Conservation (phyloP, 2,113 vertebrate species). For the Ondatra zibethicus region DNA sequence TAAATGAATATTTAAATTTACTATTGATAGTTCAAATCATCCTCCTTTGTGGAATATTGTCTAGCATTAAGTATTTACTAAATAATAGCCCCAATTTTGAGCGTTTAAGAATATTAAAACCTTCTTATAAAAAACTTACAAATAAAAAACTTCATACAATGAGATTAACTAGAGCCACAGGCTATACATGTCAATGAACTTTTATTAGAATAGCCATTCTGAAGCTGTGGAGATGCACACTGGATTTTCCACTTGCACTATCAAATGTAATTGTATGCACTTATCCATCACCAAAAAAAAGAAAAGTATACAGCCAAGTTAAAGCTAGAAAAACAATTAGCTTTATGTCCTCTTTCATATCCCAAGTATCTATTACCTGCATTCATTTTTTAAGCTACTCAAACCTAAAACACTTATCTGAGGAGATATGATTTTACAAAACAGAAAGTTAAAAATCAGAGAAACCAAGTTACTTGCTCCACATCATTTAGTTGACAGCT, state of each 20-base stretch:
- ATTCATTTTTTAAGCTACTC: neutral
- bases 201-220: neutral
- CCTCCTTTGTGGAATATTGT: neutral
- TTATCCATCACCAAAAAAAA: neutral
- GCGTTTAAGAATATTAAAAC: neutral
- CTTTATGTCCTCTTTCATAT: neutral
- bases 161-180: neutral
- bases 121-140: neutral
- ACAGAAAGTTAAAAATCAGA: neutral
- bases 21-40: neutral
- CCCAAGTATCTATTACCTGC: neutral
- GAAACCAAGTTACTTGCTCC: neutral
- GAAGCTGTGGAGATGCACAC: neutral
- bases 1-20: conserved; percentile 9
- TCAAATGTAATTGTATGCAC: neutral
- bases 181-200: neutral
- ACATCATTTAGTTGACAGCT: neutral
- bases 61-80: conserved; percentile 1
- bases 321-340: neutral
- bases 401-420: neutral
- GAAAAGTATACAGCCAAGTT: neutral
- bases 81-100: neutral
- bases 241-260: neutral
- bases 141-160: no score
- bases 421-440: neutral